Base-by-base conservation (phyloP, 1,140 invertebrate species). In the Coptotermes formosanus region DNA sequence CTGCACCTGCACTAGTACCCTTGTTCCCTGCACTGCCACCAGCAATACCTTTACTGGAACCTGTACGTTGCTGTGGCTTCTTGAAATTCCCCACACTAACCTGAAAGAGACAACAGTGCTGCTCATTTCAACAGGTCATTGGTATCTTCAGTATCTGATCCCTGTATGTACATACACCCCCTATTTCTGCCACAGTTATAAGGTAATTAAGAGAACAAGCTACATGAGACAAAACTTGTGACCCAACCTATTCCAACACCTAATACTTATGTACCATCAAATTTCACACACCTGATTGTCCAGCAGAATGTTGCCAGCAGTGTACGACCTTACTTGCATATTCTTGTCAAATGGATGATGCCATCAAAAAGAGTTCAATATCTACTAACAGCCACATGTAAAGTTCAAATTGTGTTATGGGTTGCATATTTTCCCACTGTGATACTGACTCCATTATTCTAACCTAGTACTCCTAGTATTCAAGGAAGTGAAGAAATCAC, bases 1-100 rank as follows among this genome's bases (percentile, higher is more conserved):
- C 89, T 86, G 90, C 89, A 87, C 90, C 89, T 86, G 89, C 88
- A 85, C 89, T 89, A 30, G n/a, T 30, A 86, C 89, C 82, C 89
- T 86, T 86, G 90, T 44, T 89, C 88, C 87, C 83, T 88, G 84
- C 89, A 91, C 91, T 7, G 86, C 82, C 69, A 91, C 90, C 69
- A 88, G 89, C 82, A 90, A 90, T 84, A 88, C 85, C 25, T 88
- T 69, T 85, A 91, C 90, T 9, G 87, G 88, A 25, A 90, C 90
- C 81, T 91, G 88, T 87, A 88, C 90, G 90, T 81, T 91, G 89
- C 86, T 91, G 92, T 87, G 91, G 91, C 88, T 93, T 93, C 87
- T 93, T 93, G 89, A 93, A 92, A 85, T 90, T 90, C 87, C 90
- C 88, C 38, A 52, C 85, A 84, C 75, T 84, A 82, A 83, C 86